Conservation (phyloP, 2,888 invertebrate species). For the Ernsta delagoae region DNA sequence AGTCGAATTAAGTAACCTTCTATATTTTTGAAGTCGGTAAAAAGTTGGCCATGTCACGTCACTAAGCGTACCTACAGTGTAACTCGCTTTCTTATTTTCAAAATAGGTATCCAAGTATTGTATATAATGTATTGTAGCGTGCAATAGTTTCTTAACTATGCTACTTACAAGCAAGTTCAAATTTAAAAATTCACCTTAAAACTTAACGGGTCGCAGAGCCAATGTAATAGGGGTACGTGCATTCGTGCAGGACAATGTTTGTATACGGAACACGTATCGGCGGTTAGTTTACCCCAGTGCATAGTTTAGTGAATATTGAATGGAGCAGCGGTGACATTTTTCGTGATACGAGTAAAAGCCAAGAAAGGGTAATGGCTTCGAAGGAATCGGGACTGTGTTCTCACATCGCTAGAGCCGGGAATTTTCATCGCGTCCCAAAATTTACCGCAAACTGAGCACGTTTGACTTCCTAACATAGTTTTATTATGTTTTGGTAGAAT, state of each 20-base stretch:
- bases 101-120: too few species aligned
- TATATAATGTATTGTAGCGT: too few species aligned
- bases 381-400: slow-evolving; percentile 56
- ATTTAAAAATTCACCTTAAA: background rate
- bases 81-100: too few species aligned
- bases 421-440: slow-evolving; percentile 30
- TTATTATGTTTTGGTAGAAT: too few species aligned
- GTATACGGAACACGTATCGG: slow-evolving; percentile 63
- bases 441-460: slow-evolving; percentile 22
- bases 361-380: slow-evolving; percentile 57
- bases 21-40: too few species aligned
- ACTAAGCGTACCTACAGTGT: too few species aligned
- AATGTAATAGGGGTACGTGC: slow-evolving; percentile 2
- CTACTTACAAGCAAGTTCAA: background rate
- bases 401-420: slow-evolving; percentile 21
- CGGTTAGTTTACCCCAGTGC: slow-evolving; percentile 54
- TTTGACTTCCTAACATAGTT: slow-evolving; percentile 22
- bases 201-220: background rate
- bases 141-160: background rate
- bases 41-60: too few species aligned
- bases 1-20: too few species aligned
- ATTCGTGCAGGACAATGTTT: slow-evolving; percentile 50
- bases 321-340: slow-evolving; percentile 54
- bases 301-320: slow-evolving; percentile 54
- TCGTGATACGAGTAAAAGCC: slow-evolving; percentile 41